These are phyloP conservation scores for Limnephilus auricula DNA, from an alignment of 2,888 invertebrate genomes.

Conservation along the genomic window DNA sequence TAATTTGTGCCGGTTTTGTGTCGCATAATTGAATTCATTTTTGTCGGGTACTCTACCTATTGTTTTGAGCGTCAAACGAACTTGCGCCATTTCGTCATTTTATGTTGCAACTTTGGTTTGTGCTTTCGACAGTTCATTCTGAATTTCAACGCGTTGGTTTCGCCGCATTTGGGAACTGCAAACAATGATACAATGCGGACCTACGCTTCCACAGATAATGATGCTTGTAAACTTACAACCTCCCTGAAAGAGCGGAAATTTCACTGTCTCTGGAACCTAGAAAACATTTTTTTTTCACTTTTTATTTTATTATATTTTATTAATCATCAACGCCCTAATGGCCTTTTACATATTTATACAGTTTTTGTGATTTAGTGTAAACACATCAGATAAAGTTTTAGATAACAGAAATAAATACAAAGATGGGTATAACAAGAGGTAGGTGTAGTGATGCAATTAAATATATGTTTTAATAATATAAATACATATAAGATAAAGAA, in stretches of 20 bases:
- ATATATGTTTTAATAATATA: too few species aligned
- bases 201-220: neutral
- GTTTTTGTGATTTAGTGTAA: too few species aligned
- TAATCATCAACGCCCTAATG: too few species aligned
- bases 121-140: slow-evolving; percentile 6
- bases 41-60: neutral
- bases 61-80: slow-evolving; percentile 25
- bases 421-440: too few species aligned
- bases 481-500: too few species aligned
- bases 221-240: neutral
- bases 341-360: too few species aligned
- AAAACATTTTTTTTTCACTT: too few species aligned
- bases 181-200: neutral
- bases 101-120: slow-evolving; percentile 42
- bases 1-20: slow-evolving; percentile 39
- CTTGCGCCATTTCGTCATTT: slow-evolving; percentile 22
- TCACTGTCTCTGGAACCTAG: neutral
- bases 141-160: neutral
- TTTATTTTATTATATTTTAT: too few species aligned
- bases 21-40: slow-evolving; percentile 44
- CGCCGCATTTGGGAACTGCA: neutral
- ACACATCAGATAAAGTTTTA: too few species aligned
- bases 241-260: neutral
- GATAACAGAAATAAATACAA: too few species aligned
- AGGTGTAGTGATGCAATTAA: too few species aligned